Evolutionary conservation across 2,888 invertebrate genomes (phyloP).

Genomic region (Suillia variegata): DNA sequence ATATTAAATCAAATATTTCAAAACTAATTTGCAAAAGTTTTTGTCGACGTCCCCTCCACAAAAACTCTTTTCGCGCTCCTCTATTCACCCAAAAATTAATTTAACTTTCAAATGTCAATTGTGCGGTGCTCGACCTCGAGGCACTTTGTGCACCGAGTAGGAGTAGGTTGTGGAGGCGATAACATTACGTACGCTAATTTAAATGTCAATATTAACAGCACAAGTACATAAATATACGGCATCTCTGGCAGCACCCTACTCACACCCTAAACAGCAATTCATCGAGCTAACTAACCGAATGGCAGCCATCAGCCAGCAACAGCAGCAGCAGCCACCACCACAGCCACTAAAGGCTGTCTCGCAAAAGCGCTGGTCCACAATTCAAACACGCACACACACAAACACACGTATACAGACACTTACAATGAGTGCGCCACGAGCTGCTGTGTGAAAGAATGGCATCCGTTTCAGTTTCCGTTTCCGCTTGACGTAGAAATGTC

Average conservation of each 20-base stretch:
- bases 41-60: neutral
- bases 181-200: conserved; percentile 42
- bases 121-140: conserved; percentile 5
- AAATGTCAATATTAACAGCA: conserved; percentile 48
- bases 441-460: conserved; percentile 44
- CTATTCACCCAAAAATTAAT: neutral
- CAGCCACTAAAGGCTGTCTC: neutral
- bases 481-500: conserved; percentile 10
- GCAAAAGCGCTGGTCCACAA: conserved; percentile 4
- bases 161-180: conserved; percentile 30
- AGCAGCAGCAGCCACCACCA: neutral
- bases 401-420: neutral
- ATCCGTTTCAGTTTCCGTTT: conserved; percentile 32
- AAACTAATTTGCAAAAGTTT: conserved; percentile 3
- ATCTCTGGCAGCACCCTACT: neutral
- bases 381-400: neutral
- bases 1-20: neutral
- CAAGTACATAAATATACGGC: conserved; percentile 6
- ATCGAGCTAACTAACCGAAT: no score
- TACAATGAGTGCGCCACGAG: conserved; percentile 20
- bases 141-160: conserved; percentile 20
- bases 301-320: conserved; percentile 23
- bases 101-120: neutral
- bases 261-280: conserved; percentile 1
- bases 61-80: neutral